These are phyloP conservation scores for Ctenopoma kingsleyae DNA, from an alignment of 2,797 vertebrate species.

Conservation along the genomic window DNA sequence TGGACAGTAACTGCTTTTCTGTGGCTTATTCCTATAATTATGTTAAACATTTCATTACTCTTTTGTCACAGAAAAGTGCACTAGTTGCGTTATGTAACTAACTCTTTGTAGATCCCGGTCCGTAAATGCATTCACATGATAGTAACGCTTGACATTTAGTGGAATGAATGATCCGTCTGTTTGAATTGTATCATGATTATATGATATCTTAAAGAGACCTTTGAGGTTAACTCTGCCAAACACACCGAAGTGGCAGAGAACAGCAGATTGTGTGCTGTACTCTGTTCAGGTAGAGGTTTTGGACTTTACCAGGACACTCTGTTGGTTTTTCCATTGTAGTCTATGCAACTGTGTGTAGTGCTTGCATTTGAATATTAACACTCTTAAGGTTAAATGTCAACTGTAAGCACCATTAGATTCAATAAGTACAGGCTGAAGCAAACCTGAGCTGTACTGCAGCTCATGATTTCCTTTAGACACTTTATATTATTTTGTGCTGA, in stretches of 20 bases:
- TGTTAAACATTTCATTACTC: not conserved
- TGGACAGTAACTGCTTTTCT: not conserved
- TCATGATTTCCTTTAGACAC: not conserved
- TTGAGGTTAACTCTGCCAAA: constrained; percentile 17
- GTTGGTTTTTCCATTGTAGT: not conserved
- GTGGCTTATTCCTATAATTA: not conserved
- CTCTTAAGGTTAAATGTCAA: not conserved
- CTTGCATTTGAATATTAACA: not conserved
- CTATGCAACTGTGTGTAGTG: not conserved
- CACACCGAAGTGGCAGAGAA: not conserved
- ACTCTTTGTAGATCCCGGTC: constrained; percentile 5
- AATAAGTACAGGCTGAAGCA: not conserved
- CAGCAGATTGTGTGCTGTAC: not conserved
- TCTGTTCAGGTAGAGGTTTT: not conserved
- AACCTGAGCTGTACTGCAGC: not conserved
- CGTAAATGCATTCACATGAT: constrained; percentile 14
- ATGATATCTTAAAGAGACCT: constrained; percentile 21
- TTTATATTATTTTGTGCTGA: not conserved
- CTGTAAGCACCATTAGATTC: not conserved
- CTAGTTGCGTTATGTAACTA: constrained; percentile 12
- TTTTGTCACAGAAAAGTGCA: constrained; percentile 16
- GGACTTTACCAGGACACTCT: no score
- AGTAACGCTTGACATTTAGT: constrained; percentile 29
- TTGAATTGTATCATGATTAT: constrained; percentile 24
- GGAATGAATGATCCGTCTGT: constrained; percentile 45